Conservation (phyloP, 2,113 vertebrate genomes). For the Tachysurus vachellii region DNA sequence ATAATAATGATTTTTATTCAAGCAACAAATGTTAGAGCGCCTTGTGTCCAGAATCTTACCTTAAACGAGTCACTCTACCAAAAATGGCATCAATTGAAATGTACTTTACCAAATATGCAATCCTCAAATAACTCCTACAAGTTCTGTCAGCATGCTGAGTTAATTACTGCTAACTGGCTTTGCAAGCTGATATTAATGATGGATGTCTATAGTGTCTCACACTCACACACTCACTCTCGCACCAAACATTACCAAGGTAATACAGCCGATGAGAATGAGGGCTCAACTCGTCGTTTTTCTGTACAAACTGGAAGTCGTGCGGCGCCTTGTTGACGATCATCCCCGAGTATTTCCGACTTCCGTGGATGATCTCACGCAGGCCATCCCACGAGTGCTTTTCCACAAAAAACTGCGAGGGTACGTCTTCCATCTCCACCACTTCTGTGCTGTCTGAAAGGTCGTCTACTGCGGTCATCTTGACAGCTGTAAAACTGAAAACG, state of each 20-base stretch:
- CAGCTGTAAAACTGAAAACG: slow-evolving; percentile 69
- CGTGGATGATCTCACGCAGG: slow-evolving; percentile 87
- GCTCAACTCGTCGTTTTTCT: slow-evolving; percentile 82
- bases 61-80: background rate
- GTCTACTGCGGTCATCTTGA: slow-evolving; percentile 82
- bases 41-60: background rate
- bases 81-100: background rate
- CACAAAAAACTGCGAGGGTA: slow-evolving; percentile 83
- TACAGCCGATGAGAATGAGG: slow-evolving; percentile 91
- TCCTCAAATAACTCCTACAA: background rate
- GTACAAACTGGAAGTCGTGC: slow-evolving; percentile 92
- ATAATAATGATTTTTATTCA: background rate
- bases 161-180: background rate
- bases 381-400: slow-evolving; percentile 91
- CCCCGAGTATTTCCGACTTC: slow-evolving; percentile 91
- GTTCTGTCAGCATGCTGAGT: background rate
- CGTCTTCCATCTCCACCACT: slow-evolving; percentile 82
- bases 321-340: slow-evolving; percentile 90
- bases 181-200: background rate
- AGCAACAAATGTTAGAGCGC: background rate
- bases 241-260: slow-evolving; percentile 82
- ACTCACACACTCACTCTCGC: background rate
- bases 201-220: background rate
- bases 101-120: background rate
- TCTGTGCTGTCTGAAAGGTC: slow-evolving; percentile 75